phyloP scores from a whole-genome alignment of 2,888 invertebrate species.

The Cantharis rufa region DNA sequence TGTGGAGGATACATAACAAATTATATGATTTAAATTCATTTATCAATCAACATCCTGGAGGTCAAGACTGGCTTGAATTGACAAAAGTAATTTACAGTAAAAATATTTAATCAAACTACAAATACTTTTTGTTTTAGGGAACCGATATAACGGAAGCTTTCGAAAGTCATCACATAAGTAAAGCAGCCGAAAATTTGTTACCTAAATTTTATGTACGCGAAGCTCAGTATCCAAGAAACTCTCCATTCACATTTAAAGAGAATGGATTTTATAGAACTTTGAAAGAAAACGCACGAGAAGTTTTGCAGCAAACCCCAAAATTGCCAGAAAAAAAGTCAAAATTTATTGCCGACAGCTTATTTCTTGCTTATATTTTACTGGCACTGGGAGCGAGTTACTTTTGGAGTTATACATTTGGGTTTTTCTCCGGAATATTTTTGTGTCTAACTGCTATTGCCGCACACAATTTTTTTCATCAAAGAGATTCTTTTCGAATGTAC shows the following conservation, averaged over 20 bases:
- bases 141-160: conserved; percentile 81
- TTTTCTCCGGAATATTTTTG: conserved; percentile 62
- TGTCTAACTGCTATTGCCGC: conserved; percentile 62
- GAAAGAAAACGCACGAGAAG: conserved; percentile 61
- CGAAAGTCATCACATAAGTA: conserved; percentile 70
- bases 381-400: conserved; percentile 51
- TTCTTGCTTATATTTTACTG: conserved; percentile 48
- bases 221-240: conserved; percentile 65
- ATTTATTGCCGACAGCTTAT: conserved; percentile 50
- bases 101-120: not conserved
- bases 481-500: conserved; percentile 74
- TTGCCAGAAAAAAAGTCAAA: conserved; percentile 47
- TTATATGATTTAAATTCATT: conserved; percentile 87
- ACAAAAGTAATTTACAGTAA: conserved; percentile 61
- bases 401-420: conserved; percentile 53
- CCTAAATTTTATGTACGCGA: conserved; percentile 68
- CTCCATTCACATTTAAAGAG: conserved; percentile 73
- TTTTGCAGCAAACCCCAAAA: conserved; percentile 60
- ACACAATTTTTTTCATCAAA: conserved; percentile 76
- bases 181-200: conserved; percentile 61
- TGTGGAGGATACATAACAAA: conserved; percentile 76
- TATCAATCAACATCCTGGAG: conserved; percentile 82
- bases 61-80: conserved; percentile 72
- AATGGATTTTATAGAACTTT: conserved; percentile 74
- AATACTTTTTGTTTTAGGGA: conserved; percentile 57